A percentile compares a stretch with the other conserved stretches of the same genome.
These are phyloP conservation scores for Cydia splendana DNA, from an alignment of 1,140 invertebrate genomes.

Conservation along the genomic window DNA sequence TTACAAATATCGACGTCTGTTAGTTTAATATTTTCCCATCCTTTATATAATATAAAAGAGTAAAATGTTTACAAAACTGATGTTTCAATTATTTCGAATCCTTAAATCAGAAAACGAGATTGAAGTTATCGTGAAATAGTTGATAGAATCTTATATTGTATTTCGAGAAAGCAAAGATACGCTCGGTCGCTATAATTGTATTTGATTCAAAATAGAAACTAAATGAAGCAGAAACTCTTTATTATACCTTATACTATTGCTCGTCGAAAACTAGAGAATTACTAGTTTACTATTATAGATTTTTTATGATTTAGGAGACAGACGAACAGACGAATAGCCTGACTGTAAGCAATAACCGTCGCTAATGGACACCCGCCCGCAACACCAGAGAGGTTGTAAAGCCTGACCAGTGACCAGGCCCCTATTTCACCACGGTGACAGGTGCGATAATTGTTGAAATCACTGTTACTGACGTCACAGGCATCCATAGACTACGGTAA, in stretches of 20 bases:
- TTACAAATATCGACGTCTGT: constrained; percentile 19
- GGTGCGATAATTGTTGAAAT: too few species aligned
- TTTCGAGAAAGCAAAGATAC: not conserved
- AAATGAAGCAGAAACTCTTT: not conserved
- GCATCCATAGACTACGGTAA: too few species aligned
- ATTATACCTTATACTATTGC: not conserved
- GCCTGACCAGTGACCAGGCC: too few species aligned
- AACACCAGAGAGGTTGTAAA: too few species aligned
- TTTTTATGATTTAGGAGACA: too few species aligned
- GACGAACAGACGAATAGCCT: too few species aligned
- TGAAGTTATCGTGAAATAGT: not conserved
- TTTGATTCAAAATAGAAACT: not conserved
- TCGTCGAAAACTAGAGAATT: too few species aligned
- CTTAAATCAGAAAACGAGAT: not conserved
- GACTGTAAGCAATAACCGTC: too few species aligned
- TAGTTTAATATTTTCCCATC: constrained; percentile 25
- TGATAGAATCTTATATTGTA: not conserved
- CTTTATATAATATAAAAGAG: constrained; percentile 12
- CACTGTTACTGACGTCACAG: too few species aligned
- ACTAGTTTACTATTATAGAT: too few species aligned
- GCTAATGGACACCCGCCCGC: too few species aligned
- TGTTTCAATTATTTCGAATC: not conserved
- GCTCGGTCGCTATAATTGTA: not conserved
- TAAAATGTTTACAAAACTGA: constrained; percentile 10
- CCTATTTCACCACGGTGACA: too few species aligned